Percentiles rank a stretch among this genome's conserved stretches.
phyloP scores from a whole-genome alignment of 1,140 invertebrate genomes.

The Ooceraea biroi region DNA sequence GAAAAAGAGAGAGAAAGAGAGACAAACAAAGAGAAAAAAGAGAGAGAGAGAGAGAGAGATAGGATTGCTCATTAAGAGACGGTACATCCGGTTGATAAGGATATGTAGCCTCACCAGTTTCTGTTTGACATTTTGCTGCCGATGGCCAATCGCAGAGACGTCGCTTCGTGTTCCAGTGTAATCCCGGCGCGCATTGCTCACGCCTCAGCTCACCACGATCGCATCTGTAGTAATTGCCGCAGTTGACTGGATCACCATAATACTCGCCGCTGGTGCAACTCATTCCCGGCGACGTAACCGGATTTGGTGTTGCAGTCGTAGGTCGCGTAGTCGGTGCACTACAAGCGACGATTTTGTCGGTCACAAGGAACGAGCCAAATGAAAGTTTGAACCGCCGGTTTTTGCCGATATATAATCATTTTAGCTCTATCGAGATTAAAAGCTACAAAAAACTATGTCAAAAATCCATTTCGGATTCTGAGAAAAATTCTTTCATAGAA shows the following conservation, averaged over 20 bases:
- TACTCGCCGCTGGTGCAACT: constrained; percentile 89
- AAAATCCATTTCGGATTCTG: too few species aligned
- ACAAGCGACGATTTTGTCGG: not conserved
- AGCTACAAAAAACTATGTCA: too few species aligned
- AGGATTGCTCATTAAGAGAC: too few species aligned
- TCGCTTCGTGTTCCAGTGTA: constrained; percentile 92
- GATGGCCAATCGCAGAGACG: constrained; percentile 93
- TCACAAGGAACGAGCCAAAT: not conserved
- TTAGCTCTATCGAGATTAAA: too few species aligned
- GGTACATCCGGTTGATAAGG: not conserved
- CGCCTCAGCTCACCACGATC: constrained; percentile 89
- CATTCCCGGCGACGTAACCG: constrained; percentile 67
- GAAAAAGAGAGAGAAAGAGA: not conserved
- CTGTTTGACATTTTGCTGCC: constrained; percentile 89
- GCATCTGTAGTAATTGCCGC: constrained; percentile 92
- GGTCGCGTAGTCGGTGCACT: constrained; percentile 32
- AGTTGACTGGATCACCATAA: constrained; percentile 89
- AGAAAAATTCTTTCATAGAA: not conserved
- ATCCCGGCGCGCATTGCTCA: constrained; percentile 91
- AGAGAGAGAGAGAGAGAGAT: not conserved
- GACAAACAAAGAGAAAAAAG: not conserved
- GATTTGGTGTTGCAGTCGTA: constrained; percentile 40
- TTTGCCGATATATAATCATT: too few species aligned
- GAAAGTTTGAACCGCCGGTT: too few species aligned
- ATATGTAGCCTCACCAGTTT: constrained; percentile 62